Evolutionary conservation across 2,888 invertebrate genomes (phyloP), one percentile per base, ranked within the genome.

Genomic region (Saturnia japonica): DNA sequence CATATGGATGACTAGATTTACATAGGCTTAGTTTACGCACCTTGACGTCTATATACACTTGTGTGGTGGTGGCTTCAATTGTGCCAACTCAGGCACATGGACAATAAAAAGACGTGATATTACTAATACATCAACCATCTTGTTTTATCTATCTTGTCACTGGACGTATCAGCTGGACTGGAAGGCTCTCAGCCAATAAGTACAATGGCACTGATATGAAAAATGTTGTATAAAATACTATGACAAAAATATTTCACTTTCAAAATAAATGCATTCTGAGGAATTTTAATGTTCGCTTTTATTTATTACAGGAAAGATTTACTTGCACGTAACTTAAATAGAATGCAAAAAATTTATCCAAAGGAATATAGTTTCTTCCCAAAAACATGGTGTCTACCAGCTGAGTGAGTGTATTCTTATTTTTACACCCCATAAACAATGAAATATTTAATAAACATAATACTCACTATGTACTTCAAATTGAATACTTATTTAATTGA

Each of bases 361-460:
- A 96, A 96, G 79, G 98, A 98, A 75, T 99, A 98, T 87, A 97
- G 97, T 84, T 97, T 98, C 85, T 98, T 98, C 86, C 98, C 99
- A 0, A 97, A 97, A 92, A 98, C 98, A 12, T 99, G 98, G 98
- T 97, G 98, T 88, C 95, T 99, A 76, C 98, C 99, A 42, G 97
- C 98, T 28, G 98, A 98, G 97, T 97, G 93, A 95, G 96, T 94
- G 4, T 22, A 40, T 60, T 51, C 51, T n/a, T n/a, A n/a, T n/a
- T n/a, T n/a, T n/a, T n/a, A n/a, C n/a, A n/a, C n/a, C n/a, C n/a
- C n/a, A n/a, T n/a, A n/a, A n/a, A n/a, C n/a, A n/a, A n/a, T n/a
- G n/a, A n/a, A n/a, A n/a, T n/a, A n/a, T n/a, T n/a, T n/a, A n/a
- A n/a, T n/a, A n/a, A n/a, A n/a, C n/a, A 70, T 45, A 60, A 54